A percentile compares a stretch with the other conserved stretches of the same genome.
phyloP scores from a whole-genome alignment of 2,113 vertebrate species.

The Anthoscopus minutus region DNA sequence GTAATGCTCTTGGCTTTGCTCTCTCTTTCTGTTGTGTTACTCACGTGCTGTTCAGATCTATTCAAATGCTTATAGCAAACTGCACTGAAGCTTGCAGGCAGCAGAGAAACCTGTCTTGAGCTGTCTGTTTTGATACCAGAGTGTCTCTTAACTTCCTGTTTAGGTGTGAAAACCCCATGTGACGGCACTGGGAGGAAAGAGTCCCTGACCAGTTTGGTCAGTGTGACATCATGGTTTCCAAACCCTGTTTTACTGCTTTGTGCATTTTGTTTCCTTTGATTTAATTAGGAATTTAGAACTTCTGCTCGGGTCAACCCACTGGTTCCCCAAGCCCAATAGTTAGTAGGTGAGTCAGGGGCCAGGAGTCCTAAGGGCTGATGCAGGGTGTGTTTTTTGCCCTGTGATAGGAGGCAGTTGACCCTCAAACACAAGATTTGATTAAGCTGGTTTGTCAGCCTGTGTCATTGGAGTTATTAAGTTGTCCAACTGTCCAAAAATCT shows the following conservation, averaged over 20 bases:
- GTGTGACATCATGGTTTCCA: neutral
- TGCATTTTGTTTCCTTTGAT: neutral
- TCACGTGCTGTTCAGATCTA: neutral
- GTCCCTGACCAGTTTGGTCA: neutral
- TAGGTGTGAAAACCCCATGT: neutral
- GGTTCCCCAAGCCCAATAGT: neutral
- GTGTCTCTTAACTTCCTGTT: neutral
- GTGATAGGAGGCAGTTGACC: neutral
- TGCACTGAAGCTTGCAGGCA: neutral
- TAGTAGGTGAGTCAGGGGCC: neutral
- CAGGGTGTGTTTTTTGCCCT: neutral
- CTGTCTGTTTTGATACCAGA: neutral
- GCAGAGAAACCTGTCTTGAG: neutral
- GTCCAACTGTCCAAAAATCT: too few relatives aligned
- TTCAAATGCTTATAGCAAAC: neutral
- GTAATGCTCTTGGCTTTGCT: constrained; percentile 65
- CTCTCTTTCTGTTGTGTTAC: neutral
- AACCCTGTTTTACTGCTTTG: neutral
- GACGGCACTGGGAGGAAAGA: neutral
- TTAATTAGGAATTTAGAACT: neutral
- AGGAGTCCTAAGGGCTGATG: neutral
- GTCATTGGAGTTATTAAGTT: neutral
- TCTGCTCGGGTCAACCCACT: neutral
- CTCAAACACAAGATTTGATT: neutral
- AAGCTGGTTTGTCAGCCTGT: neutral